phyloP scores from a whole-genome alignment of 2,113 vertebrate genomes.

The Crotalus tigris region DNA sequence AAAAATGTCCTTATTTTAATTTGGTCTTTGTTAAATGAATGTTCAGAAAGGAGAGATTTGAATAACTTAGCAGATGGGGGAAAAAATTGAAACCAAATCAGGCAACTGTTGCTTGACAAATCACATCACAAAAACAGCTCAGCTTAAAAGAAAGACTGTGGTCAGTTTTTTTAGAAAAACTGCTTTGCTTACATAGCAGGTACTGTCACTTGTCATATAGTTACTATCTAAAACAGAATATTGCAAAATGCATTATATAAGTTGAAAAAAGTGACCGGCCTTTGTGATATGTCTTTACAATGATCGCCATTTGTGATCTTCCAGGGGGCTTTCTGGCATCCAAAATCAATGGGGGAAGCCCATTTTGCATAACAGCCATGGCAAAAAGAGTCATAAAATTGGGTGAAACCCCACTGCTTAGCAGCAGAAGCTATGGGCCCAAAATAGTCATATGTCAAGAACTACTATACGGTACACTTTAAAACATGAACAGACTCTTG shows the following conservation, averaged over 20 bases:
- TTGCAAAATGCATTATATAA: slow-evolving; percentile 52
- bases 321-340: background rate
- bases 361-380: background rate
- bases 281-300: slow-evolving; percentile 11
- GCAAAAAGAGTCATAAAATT: background rate
- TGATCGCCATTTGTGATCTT: background rate
- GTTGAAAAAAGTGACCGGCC: slow-evolving; percentile 46
- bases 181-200: slow-evolving; percentile 52
- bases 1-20: slow-evolving; percentile 57
- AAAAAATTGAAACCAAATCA: slow-evolving; percentile 31
- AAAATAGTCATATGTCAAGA: background rate
- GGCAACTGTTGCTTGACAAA: slow-evolving; percentile 46
- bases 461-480: background rate
- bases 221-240: slow-evolving; percentile 50
- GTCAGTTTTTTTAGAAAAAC: slow-evolving; percentile 27
- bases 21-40: slow-evolving; percentile 53
- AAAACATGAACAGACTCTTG: background rate
- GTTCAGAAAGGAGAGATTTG: slow-evolving; percentile 37
- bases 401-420: background rate
- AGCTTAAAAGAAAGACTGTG: slow-evolving; percentile 50
- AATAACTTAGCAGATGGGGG: slow-evolving; percentile 56
- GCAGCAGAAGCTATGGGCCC: background rate
- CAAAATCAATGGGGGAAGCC: background rate
- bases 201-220: slow-evolving; percentile 57
- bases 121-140: slow-evolving; percentile 40